These are phyloP conservation scores for Drosophila funebris DNA, from an alignment of 1,140 invertebrate species.

Conservation along the genomic window DNA sequence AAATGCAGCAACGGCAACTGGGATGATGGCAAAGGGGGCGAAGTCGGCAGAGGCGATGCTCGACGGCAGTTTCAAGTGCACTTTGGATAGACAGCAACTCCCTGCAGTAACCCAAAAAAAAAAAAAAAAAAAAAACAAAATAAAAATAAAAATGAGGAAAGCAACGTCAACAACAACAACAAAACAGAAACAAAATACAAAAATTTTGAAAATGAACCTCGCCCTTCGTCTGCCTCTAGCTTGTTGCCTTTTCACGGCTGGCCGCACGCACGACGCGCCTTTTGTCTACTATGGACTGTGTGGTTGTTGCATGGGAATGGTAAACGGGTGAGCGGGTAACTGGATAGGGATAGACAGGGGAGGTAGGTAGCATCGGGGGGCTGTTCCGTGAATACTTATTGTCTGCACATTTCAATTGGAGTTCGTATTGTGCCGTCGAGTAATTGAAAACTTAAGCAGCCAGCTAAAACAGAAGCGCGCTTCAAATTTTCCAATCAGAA, in stretches of 20 bases:
- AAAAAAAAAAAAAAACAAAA: conserved; percentile 35
- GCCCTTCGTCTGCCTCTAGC: conserved; percentile 11
- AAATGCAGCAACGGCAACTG: conserved; percentile 74
- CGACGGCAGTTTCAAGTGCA: conserved; percentile 70
- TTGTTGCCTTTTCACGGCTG: conserved; percentile 53
- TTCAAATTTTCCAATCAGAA: conserved; percentile 68
- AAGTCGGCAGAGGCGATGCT: conserved; percentile 10
- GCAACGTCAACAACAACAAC: neutral
- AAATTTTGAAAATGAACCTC: conserved; percentile 30
- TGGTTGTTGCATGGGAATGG: conserved; percentile 1
- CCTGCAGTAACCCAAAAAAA: conserved; percentile 42
- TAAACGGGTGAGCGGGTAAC: conserved; percentile 1
- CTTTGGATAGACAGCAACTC: conserved; percentile 49
- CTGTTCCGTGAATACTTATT: neutral
- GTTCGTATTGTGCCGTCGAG: conserved; percentile 62
- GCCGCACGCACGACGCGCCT: conserved; percentile 68
- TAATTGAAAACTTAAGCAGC: conserved; percentile 78
- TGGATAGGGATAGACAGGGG: neutral
- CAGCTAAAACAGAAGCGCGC: conserved; percentile 33
- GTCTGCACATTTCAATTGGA: conserved; percentile 69
- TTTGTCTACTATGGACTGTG: conserved; percentile 59
- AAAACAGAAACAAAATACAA: conserved; percentile 21
- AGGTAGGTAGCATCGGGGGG: neutral
- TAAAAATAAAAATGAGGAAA: neutral
- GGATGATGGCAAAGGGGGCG: neutral